Conservation (phyloP, 2,888 invertebrate genomes). For the Sympetrum striolatum region DNA sequence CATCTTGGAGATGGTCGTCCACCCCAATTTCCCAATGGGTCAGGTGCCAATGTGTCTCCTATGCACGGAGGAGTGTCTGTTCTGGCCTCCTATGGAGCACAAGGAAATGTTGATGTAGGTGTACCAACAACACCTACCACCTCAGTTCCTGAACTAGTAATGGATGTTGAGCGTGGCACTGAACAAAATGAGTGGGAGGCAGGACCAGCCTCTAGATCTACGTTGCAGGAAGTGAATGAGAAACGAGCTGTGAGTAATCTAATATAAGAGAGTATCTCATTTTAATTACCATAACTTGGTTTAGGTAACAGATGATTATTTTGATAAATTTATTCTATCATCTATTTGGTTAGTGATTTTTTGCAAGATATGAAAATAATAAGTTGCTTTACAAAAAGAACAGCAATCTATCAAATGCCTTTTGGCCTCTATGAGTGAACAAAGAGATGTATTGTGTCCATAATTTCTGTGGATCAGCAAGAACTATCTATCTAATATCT, state of each 20-base stretch:
- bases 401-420: no score
- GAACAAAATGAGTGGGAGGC: slow-evolving; percentile 22
- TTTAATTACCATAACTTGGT: neutral
- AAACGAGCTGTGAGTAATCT: slow-evolving; percentile 19
- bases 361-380: no score
- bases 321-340: neutral
- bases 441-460: no score
- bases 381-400: no score
- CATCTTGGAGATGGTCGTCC: slow-evolving; percentile 28
- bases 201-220: neutral
- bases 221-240: neutral
- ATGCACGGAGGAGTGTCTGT: slow-evolving; percentile 32
- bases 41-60: neutral
- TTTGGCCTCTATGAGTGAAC: no score
- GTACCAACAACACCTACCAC: slow-evolving; percentile 13
- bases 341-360: no score
- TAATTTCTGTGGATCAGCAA: no score
- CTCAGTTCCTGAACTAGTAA: neutral
- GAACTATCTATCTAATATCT: no score
- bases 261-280: neutral
- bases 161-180: slow-evolving; percentile 9
- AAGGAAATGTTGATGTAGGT: slow-evolving; percentile 14
- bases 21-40: slow-evolving; percentile 17
- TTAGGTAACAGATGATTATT: neutral
- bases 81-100: neutral